A percentile compares a stretch with the other conserved stretches of the same genome.
Evolutionary conservation across 2,113 vertebrate species (phyloP).

Genomic region (Crotalus tigris): DNA sequence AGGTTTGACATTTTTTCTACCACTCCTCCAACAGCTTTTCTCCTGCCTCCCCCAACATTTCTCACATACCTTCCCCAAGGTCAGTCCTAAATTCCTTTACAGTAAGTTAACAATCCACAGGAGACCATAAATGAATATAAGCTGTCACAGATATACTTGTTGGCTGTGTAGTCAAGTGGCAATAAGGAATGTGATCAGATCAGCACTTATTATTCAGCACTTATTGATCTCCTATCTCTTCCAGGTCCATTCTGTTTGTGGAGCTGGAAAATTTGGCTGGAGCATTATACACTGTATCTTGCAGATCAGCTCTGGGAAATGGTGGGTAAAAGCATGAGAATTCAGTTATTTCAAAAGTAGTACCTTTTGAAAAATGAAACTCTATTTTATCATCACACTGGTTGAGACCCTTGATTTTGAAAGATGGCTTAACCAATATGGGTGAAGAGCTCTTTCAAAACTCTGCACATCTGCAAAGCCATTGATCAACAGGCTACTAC

Average conservation of each 20-base stretch:
- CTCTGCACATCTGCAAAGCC: neutral
- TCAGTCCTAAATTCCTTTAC: neutral
- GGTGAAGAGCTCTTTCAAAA: neutral
- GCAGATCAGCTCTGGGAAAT: neutral
- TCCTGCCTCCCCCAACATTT: neutral
- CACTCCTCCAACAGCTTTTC: neutral
- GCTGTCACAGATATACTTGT: neutral
- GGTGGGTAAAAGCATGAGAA: neutral
- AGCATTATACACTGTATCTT: neutral
- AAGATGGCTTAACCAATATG: neutral
- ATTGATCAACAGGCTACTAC: neutral
- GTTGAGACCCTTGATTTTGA: neutral
- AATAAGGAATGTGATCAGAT: neutral
- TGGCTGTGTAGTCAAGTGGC: neutral
- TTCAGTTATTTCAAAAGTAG: neutral
- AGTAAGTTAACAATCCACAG: neutral
- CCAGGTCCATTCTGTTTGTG: neutral
- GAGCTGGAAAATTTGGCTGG: neutral
- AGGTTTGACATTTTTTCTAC: neutral
- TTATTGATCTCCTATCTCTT: neutral
- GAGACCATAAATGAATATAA: neutral
- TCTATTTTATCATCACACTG: neutral
- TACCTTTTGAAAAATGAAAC: neutral
- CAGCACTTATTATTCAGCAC: neutral
- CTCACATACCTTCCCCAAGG: neutral